Percentiles rank a stretch among this genome's conserved stretches.
phyloP scores from a whole-genome alignment of 2,888 invertebrate genomes.

The Nemapogon koenigi region DNA sequence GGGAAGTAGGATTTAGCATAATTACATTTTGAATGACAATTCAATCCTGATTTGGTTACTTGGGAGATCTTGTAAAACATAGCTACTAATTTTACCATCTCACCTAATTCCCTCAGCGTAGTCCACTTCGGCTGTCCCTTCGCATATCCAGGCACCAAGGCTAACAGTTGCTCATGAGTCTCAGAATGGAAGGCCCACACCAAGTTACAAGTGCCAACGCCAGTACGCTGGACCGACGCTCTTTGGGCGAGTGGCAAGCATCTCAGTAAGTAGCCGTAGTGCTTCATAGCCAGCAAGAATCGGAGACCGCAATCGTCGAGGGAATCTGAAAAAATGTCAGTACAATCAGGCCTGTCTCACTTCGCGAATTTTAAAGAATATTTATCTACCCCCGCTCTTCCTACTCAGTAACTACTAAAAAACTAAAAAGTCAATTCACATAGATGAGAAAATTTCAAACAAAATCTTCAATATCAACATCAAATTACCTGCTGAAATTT shows the following conservation, averaged over 20 bases:
- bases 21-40: no score
- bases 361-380: no score
- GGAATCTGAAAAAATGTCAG: slow-evolving; percentile 71
- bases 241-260: slow-evolving; percentile 92
- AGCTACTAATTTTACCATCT: no score
- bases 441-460: no score
- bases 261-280: slow-evolving; percentile 92
- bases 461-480: no score
- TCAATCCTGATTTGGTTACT: no score
- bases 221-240: slow-evolving; percentile 83
- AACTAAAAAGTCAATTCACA: no score
- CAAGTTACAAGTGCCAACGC: slow-evolving; percentile 87
- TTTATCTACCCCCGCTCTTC: no score
- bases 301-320: slow-evolving; percentile 97
- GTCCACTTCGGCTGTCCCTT: slow-evolving; percentile 90
- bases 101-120: slow-evolving; percentile 85
- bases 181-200: slow-evolving; percentile 99
- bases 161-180: slow-evolving; percentile 92
- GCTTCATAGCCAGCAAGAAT: slow-evolving; percentile 96
- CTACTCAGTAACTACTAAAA: no score
- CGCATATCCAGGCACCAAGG: slow-evolving; percentile 85
- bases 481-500: slow-evolving; percentile 40
- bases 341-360: no score
- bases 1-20: no score
- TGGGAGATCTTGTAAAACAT: no score